These are phyloP conservation scores for Paragorgia papillata DNA, from an alignment of 92 coral and sea anemone genomes.

Conservation along the genomic window DNA sequence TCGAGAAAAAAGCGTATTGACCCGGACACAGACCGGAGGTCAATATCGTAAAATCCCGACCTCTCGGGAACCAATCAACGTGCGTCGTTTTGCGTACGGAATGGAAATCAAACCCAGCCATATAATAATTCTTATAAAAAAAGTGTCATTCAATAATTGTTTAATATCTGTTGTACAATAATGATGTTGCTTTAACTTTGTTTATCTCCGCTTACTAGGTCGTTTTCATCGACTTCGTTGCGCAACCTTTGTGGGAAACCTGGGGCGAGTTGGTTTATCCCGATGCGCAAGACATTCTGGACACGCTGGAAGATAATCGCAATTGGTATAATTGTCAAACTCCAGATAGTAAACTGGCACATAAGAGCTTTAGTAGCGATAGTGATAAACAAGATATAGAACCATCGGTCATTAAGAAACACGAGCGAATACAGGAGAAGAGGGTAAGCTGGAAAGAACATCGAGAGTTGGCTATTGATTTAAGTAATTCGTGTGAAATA, in stretches of 20 bases:
- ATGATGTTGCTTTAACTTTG: too few relatives aligned
- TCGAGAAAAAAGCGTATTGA: too few relatives aligned
- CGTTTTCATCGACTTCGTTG: conserved; percentile 97
- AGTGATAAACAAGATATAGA: conserved; percentile 65
- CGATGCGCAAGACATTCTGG: conserved; percentile 89
- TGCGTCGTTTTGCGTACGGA: too few relatives aligned
- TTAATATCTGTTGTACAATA: too few relatives aligned
- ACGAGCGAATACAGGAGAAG: conserved; percentile 72
- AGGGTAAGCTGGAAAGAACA: conserved; percentile 98
- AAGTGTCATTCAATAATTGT: too few relatives aligned
- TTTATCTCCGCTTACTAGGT: conserved; percentile 55
- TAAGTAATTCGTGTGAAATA: conserved; percentile 63
- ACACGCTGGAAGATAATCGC: conserved; percentile 88
- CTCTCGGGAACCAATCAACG: too few relatives aligned
- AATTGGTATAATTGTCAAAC: conserved; percentile 96
- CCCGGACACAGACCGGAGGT: too few relatives aligned
- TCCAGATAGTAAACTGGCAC: conserved; percentile 33
- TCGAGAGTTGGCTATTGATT: conserved; percentile 90
- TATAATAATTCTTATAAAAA: too few relatives aligned
- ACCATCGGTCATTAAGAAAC: conserved; percentile 60
- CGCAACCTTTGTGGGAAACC: conserved; percentile 99
- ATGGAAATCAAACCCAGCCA: too few relatives aligned
- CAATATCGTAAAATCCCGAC: too few relatives aligned
- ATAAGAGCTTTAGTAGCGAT: conserved; percentile 65
- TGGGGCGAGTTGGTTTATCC: conserved; percentile 97